These are phyloP conservation scores for Chelon labrosus DNA, from an alignment of 2,797 vertebrate species.

Conservation along the genomic window DNA sequence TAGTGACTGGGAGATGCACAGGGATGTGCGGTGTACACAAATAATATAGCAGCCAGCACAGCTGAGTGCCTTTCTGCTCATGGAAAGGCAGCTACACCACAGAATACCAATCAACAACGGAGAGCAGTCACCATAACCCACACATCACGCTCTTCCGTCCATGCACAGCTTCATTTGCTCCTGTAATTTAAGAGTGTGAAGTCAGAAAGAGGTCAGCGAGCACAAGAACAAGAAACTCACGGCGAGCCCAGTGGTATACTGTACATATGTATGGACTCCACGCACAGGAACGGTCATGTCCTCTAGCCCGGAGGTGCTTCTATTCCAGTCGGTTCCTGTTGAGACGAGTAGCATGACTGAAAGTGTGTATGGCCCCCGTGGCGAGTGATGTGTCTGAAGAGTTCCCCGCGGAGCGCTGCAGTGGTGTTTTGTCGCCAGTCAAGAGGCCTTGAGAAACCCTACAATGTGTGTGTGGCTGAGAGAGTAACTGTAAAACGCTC, in stretches of 20 bases:
- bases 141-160: background rate
- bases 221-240: constrained; percentile 6
- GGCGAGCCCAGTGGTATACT: constrained; percentile 26
- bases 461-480: background rate
- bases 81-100: constrained; percentile 5
- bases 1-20: no score
- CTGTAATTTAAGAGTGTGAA: constrained; percentile 35
- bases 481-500: background rate
- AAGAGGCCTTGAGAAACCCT: constrained; percentile 38
- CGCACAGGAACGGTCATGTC: constrained; percentile 10
- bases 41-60: no score
- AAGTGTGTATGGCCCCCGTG: constrained; percentile 21
- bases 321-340: constrained; percentile 47
- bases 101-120: constrained; percentile 12
- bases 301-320: constrained; percentile 37
- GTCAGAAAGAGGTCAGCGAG: constrained; percentile 36
- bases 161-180: background rate
- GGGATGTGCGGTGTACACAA: background rate
- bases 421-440: constrained; percentile 48
- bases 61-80: constrained; percentile 10
- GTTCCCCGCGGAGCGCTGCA: constrained; percentile 58
- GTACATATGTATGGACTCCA: background rate
- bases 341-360: constrained; percentile 25
- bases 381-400: constrained; percentile 61
- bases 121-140: background rate